These are phyloP conservation scores for Choloepus hoffmanni DNA, from an alignment of 2,113 vertebrate genomes.

Conservation along the genomic window DNA sequence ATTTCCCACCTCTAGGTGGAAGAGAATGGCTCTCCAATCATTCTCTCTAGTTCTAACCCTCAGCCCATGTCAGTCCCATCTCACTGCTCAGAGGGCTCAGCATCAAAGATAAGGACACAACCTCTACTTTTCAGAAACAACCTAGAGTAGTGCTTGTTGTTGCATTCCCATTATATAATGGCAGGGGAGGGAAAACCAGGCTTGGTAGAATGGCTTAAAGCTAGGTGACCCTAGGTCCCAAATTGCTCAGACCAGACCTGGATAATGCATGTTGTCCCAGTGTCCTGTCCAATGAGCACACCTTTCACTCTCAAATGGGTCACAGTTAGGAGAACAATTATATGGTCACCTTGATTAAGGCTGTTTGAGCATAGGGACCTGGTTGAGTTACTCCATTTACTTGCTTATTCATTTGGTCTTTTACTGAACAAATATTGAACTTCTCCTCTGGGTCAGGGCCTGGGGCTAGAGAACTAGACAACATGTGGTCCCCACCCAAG, in stretches of 20 bases:
- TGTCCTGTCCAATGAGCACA: background rate
- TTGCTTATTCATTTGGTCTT: background rate
- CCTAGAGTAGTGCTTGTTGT: background rate
- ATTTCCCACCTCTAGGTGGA: background rate
- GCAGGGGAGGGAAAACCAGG: background rate
- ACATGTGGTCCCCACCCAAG: background rate
- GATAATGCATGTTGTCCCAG: background rate
- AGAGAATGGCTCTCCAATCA: background rate
- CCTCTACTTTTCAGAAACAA: background rate
- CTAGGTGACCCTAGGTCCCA: background rate
- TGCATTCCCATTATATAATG: background rate
- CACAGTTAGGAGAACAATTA: background rate
- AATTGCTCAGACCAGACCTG: background rate
- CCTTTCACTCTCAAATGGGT: background rate
- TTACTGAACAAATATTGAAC: background rate
- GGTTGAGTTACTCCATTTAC: background rate
- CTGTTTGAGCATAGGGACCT: background rate
- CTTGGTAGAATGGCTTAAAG: background rate
- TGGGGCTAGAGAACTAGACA: background rate
- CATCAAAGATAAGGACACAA: background rate
- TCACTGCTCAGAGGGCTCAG: background rate
- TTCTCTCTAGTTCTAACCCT: background rate
- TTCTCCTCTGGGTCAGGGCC: background rate
- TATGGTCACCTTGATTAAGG: background rate
- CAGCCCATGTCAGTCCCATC: background rate